Base-by-base conservation (phyloP, 2,113 vertebrate genomes). In the Catagonus wagneri region DNA sequence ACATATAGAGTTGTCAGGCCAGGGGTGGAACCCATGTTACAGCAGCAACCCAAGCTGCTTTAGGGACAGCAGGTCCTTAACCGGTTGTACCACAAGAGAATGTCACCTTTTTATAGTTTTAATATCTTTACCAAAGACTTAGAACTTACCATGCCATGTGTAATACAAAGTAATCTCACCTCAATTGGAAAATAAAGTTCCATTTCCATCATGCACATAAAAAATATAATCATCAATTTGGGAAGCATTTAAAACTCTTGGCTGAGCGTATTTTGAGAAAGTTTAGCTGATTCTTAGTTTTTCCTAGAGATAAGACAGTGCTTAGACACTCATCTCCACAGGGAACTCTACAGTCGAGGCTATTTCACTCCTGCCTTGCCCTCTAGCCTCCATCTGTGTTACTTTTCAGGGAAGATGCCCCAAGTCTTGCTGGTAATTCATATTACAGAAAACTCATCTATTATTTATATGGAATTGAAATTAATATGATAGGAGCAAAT, bases 391-490 rank as follows among this genome's bases (percentile, higher is more conserved):
- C 50, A 22, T 66, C 36, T 65, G 36, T 36, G n/a, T 32, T 65
- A 39, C 44, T 68, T 22, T 11, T 6, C 63, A 86, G 6, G 34
- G 20, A 60, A 52, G 68, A 69, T 15, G 50, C 72, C 68, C 60
- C 32, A 16, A 25, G 60, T 56, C 16, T 61, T 0, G 0, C 72
- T 36, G 66, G 14, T 66, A 76, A 27, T 17, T 86, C 71, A 68
- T 50, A 29, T 81, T 32, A 71, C 22, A 92, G 88, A 94, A 92
- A 87, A 27, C 7, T 34, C 39, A 72, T 80, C 29, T 90, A 81
- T 90, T 94, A 90, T 93, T 94, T 66, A 93, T 66, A 39, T 2
- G 6, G 60, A 95, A 71, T 96, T 90, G 75, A 90, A 89, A 79
- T 83, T 78, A 89, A 93, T 71, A 27, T 60, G 34, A 80, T n/a